A percentile compares a stretch with the other conserved stretches of the same genome.
These are phyloP conservation scores for Maniola jurtina DNA, from an alignment of 1,140 invertebrate genomes.

Conservation along the genomic window DNA sequence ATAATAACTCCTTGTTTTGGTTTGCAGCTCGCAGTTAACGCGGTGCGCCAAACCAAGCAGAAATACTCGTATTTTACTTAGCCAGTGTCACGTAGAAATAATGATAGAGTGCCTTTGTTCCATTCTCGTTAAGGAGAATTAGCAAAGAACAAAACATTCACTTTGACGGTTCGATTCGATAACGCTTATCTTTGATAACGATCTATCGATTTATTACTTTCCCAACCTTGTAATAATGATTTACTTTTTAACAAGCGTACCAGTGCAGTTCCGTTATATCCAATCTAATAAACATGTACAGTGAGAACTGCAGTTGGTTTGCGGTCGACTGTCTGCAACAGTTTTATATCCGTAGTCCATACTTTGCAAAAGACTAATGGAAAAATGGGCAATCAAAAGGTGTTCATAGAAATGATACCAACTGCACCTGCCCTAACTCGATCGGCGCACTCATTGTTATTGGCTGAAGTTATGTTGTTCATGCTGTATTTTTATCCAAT, in stretches of 20 bases:
- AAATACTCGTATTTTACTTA: no score
- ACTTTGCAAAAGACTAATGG: no score
- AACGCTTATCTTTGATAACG: background rate
- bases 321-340: constrained; percentile 12
- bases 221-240: background rate
- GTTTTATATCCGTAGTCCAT: background rate
- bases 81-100: no score
- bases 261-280: constrained; percentile 12
- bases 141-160: background rate
- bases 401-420: no score
- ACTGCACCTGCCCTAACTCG: no score
- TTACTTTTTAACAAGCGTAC: background rate
- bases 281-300: constrained; percentile 21
- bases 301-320: constrained; percentile 20
- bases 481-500: no score
- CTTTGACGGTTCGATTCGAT: background rate
- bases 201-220: constrained; percentile 6
- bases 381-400: no score
- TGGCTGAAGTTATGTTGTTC: no score
- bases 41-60: no score
- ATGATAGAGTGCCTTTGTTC: background rate
- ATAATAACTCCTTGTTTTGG: no score
- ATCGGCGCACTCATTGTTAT: no score
- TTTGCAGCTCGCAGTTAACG: no score
- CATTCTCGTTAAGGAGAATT: background rate